Evolutionary conservation across 2,888 invertebrate genomes (phyloP).

Genomic region (Platynereis dumerilii): DNA sequence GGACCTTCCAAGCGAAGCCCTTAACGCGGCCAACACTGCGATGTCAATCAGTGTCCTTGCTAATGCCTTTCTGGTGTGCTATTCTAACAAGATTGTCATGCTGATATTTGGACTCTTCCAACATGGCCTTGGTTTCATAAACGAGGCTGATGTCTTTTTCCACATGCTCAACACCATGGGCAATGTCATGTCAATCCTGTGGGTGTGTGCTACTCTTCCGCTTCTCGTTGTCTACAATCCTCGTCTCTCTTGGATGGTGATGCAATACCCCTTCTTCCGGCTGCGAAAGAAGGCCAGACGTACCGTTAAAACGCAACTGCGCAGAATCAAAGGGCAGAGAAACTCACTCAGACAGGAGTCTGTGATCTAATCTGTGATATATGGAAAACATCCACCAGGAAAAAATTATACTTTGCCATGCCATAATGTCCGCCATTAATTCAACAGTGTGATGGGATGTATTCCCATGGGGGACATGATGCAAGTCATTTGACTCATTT

Average conservation of each 20-base stretch:
- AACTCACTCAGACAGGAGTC: too few species aligned
- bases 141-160: not conserved
- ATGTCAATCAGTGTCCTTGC: not conserved
- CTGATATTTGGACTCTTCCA: constrained; percentile 8
- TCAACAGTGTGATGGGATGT: too few species aligned
- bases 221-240: not conserved
- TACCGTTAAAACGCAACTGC: too few species aligned
- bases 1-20: not conserved
- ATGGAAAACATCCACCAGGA: too few species aligned
- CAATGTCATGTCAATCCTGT: not conserved
- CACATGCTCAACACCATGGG: not conserved
- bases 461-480: too few species aligned
- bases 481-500: too few species aligned
- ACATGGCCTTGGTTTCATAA: not conserved
- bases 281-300: too few species aligned
- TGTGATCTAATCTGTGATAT: too few species aligned
- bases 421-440: too few species aligned
- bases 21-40: constrained; percentile 1
- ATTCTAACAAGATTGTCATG: not conserved
- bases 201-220: not conserved
- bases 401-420: too few species aligned
- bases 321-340: too few species aligned
- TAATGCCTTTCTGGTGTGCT: not conserved
- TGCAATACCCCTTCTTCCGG: not conserved
- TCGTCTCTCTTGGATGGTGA: not conserved